Base-by-base conservation (phyloP, 2,888 invertebrate species). In the Epicampocera succincta region DNA sequence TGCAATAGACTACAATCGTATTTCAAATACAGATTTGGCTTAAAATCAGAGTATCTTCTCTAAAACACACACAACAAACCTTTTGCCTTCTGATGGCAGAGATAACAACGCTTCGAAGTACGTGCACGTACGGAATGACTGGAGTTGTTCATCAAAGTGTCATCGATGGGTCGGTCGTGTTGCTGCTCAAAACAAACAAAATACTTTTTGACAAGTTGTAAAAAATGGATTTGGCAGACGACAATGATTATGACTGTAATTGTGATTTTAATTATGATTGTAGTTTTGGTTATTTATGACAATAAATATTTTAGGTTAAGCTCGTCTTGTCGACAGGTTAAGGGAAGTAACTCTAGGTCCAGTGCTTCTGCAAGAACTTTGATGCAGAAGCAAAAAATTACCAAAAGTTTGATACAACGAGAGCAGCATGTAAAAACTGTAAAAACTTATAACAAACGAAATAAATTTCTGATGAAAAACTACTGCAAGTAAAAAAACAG, bases 111-210 rank as follows among this genome's bases (percentile, higher is more conserved):
- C 54, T 56, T 52, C 13, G 61, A 63, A 60, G 46, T 44, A 19
- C n/a, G 19, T 56, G 12, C 33, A 66, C n/a, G 12, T 40, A 38
- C 19, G 33, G 8, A 33, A 21, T 12, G n/a, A 40, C 5, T 21
- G 29, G 15, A 54, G 44, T 52, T 75, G 68, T 81, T 81, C 77
- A 81, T 81, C 77, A 81, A 81, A 77, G 72, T 80, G 80, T 76
- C 80, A 80, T 80, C 80, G 72, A 76, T 72, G 48, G 76, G 56
- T 80, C 75, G 75, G n/a, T 66, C 48, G 61, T 80, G 63, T 56
- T 46, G 29, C 25, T 58, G 2, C 13, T 54, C 29, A 65, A 56
- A 80, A 17, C 5, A 33, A 33, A 21, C 48, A 56, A 63, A 66
- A 44, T 40, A 66, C 42, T 17, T 48, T 54, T 61, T 33, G 68